Evolutionary conservation across 2,797 vertebrate genomes (phyloP), one percentile per base, ranked within the genome.

Genomic region (Fistularia commersonii): DNA sequence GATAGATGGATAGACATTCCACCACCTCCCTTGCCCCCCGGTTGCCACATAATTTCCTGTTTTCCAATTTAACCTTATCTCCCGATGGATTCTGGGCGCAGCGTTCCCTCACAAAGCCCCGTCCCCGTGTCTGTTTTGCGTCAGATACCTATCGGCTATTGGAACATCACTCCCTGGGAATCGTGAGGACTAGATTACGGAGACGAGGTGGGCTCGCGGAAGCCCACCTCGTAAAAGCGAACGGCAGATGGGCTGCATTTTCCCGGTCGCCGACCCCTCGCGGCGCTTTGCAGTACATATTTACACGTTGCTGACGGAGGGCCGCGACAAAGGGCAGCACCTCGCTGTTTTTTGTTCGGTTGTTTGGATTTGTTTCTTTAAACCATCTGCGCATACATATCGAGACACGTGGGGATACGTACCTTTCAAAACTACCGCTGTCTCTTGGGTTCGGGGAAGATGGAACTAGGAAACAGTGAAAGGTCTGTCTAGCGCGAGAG

Each of bases 1-100:
- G 72, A 84, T 76, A 40, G 77, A 88, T 80, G 65, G 76, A 74
- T 55, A 32, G 54, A 69, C 73, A 54, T 64, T 63, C 61, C 64
- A 50, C 56, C 64, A 54, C 60, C 57, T 57, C 56, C 5, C 48
- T 63, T 54, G 51, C 61, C 56, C 48, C 49, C 35, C 61, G 48
- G 50, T 66, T 59, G 61, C 59, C 63, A 38, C 64, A 74, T 72
- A 35, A 48, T 55, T 71, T 55, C 54, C 65, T 52, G 57, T 72
- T 48, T 57, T n/a, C 32, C 3, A 32, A 59, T 69, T 74, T 72
- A 47, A 77, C 76, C 49, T 38, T 13, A 47, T 58, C 50, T 38
- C 46, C 35, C 12, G 42, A 32, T 52, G 52, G 43, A 51, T 50
- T 54, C 64, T 51, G 51, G 46, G 54, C 47, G n/a, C n/a, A 51